Conservation (phyloP, 2,797 vertebrate genomes). For the Cynopterus sphinx region DNA sequence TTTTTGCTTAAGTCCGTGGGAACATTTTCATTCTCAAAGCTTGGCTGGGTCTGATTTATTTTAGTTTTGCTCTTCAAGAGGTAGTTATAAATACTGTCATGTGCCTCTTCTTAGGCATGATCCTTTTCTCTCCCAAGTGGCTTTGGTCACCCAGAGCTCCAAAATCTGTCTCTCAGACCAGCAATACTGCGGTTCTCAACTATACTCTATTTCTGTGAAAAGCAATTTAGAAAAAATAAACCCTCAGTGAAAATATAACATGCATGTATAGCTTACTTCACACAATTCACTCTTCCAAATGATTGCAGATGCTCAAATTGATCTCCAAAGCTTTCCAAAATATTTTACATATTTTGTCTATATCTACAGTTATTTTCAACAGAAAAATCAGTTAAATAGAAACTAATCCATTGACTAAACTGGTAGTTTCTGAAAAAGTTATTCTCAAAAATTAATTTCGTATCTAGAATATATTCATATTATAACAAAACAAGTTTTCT, state of each 20-base stretch:
- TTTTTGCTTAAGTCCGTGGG: not conserved
- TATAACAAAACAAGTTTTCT: not conserved
- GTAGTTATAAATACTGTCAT: not conserved
- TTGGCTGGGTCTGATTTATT: not conserved
- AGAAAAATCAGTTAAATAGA: not conserved
- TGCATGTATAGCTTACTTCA: not conserved
- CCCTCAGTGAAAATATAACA: not conserved
- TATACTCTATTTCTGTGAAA: not conserved
- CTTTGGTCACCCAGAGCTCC: not conserved
- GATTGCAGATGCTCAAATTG: not conserved
- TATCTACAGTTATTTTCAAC: not conserved
- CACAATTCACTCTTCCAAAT: not conserved
- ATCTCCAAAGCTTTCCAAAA: not conserved
- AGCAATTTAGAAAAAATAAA: not conserved
- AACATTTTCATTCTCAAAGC: not conserved
- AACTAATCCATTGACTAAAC: not conserved
- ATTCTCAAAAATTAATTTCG: not conserved
- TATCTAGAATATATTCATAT: not conserved
- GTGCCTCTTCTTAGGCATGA: not conserved
- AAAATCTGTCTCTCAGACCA: not conserved
- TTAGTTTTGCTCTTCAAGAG: not conserved
- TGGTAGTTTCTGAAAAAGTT: not conserved
- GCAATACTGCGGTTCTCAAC: not conserved
- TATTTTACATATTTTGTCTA: not conserved
- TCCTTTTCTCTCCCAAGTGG: not conserved